Evolutionary conservation across 2,113 vertebrate genomes (phyloP).

Genomic region (Tachysurus vachellii): DNA sequence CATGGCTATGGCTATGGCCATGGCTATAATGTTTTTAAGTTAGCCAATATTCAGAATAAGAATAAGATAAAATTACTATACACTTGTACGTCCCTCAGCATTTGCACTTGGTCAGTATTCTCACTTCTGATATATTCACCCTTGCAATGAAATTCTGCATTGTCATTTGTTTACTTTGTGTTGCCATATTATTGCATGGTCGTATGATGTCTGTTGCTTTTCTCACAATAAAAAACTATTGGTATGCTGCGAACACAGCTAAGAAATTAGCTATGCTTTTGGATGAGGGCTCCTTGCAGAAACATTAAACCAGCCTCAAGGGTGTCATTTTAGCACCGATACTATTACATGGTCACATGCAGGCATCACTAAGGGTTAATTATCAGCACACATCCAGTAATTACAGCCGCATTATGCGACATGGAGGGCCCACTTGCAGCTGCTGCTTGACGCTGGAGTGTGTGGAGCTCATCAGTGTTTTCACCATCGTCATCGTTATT

Average conservation of each 20-base stretch:
- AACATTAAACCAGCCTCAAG: constrained; percentile 18
- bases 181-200: not conserved
- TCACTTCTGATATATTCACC: not conserved
- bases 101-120: not conserved
- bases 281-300: not conserved
- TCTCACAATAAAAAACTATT: constrained; percentile 8
- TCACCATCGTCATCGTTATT: constrained; percentile 2
- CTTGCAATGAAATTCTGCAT: not conserved
- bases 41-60: too few relatives aligned
- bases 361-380: constrained; percentile 48
- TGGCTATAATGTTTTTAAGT: too few relatives aligned
- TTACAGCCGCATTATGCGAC: constrained; percentile 45
- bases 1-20: not conserved
- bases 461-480: constrained; percentile 36
- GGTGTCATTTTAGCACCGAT: constrained; percentile 29
- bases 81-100: not conserved
- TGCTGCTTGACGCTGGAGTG: constrained; percentile 39
- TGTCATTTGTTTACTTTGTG: not conserved
- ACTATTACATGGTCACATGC: constrained; percentile 35
- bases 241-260: constrained; percentile 21
- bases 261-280: constrained; percentile 31
- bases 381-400: constrained; percentile 47
- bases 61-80: not conserved
- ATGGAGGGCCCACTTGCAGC: constrained; percentile 36
- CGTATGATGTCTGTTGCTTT: not conserved